Percentiles rank a stretch among this genome's conserved stretches.
Conservation (phyloP, 2,113 vertebrate species). For the Pteronura brasiliensis region DNA sequence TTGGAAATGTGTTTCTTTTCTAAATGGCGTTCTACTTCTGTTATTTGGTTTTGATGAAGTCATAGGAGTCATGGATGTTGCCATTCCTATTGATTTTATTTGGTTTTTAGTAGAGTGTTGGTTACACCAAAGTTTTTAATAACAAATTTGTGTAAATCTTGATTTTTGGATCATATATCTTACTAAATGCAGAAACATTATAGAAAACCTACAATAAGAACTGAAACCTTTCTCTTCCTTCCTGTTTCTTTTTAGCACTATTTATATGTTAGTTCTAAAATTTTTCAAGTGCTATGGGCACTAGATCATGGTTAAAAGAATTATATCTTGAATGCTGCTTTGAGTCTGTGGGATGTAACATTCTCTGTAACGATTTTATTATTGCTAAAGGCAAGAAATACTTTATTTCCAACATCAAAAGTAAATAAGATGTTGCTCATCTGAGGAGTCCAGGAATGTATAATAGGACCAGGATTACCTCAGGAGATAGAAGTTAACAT, state of each 20-base stretch:
- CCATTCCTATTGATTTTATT: neutral
- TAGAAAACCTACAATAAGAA: neutral
- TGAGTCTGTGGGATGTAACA: conserved; percentile 39
- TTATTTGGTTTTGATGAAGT: neutral
- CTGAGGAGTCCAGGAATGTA: conserved; percentile 50
- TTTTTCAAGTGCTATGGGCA: conserved; percentile 30
- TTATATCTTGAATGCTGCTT: conserved; percentile 55
- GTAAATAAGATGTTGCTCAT: conserved; percentile 61
- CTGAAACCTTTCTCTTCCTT: neutral
- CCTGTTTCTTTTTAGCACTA: neutral
- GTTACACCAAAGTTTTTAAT: neutral
- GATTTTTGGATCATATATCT: neutral
- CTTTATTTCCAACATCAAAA: conserved; percentile 72
- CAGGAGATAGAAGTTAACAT: conserved; percentile 59
- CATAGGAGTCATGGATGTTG: neutral
- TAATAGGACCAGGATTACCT: conserved; percentile 61
- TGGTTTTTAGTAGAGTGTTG: neutral
- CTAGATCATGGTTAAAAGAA: conserved; percentile 48
- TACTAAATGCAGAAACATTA: neutral
- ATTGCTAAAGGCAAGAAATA: conserved; percentile 68
- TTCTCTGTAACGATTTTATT: conserved; percentile 69
- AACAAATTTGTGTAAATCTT: neutral
- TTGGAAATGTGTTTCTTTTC: neutral
- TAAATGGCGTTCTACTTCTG: neutral
- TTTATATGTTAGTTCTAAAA: conserved; percentile 54